phyloP scores from a whole-genome alignment of 2,113 vertebrate genomes.

The Mesitornis unicolor region DNA sequence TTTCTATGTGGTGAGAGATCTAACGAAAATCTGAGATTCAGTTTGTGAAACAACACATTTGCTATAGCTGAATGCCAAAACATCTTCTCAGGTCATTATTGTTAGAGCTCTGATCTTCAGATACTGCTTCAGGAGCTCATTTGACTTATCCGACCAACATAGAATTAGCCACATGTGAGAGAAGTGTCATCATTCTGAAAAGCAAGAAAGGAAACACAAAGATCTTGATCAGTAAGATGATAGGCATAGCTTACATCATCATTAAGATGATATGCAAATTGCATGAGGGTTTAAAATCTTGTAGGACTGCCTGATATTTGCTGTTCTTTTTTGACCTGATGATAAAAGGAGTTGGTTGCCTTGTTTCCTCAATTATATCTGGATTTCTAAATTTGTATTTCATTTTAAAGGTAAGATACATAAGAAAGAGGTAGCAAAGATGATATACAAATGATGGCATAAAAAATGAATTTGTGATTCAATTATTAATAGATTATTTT shows the following conservation, averaged over 20 bases:
- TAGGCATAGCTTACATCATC: neutral
- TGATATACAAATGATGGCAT: neutral
- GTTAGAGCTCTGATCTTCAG: neutral
- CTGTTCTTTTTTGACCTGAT: neutral
- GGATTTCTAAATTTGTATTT: neutral
- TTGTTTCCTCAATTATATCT: neutral
- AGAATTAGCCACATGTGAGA: neutral
- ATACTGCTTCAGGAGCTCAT: neutral
- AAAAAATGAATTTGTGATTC: neutral
- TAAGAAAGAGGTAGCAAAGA: neutral
- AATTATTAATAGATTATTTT: neutral
- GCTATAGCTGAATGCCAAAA: neutral
- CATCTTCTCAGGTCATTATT: neutral
- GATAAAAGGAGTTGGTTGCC: neutral
- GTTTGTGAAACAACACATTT: neutral
- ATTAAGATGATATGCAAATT: neutral
- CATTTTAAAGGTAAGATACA: neutral
- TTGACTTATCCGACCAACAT: neutral
- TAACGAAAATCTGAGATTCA: neutral
- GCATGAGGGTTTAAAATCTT: neutral
- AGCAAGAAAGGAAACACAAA: neutral
- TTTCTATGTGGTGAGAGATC: neutral
- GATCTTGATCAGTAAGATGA: neutral
- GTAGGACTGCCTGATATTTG: neutral
- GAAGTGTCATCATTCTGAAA: neutral